Percentiles rank a stretch among this genome's conserved stretches.
phyloP scores from a whole-genome alignment of 2,113 vertebrate genomes.

The Anarhynchus alexandrinus region DNA sequence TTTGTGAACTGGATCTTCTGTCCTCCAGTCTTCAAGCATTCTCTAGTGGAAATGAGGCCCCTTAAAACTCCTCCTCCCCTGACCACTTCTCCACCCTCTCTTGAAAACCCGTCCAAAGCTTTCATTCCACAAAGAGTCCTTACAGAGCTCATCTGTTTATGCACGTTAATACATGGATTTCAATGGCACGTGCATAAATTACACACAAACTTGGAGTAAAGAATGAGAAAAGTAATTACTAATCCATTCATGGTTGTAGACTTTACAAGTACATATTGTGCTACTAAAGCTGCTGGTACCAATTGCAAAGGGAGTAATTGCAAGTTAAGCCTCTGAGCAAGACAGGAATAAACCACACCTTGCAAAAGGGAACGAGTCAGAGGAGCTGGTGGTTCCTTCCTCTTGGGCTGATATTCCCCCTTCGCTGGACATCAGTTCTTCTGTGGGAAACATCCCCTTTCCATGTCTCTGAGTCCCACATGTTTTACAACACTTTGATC shows the following conservation, averaged over 20 bases:
- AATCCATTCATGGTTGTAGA: neutral
- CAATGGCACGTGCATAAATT: neutral
- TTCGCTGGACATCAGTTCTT: neutral
- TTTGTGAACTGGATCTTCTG: neutral
- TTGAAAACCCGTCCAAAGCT: neutral
- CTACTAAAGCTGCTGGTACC: neutral
- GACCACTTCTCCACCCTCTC: neutral
- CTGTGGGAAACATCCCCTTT: neutral
- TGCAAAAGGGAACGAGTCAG: neutral
- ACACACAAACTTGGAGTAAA: neutral
- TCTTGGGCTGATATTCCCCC: neutral
- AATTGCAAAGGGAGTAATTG: neutral
- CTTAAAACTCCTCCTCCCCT: neutral
- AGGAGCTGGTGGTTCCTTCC: neutral
- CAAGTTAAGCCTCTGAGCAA: neutral
- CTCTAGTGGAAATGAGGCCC: neutral
- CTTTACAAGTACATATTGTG: neutral
- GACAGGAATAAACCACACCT: neutral
- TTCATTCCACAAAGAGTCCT: neutral
- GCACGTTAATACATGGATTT: neutral
- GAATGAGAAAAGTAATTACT: neutral
- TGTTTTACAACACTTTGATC: neutral
- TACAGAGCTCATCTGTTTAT: neutral
- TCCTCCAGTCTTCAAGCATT: neutral
- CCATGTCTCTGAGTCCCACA: fast-evolving